These are phyloP conservation scores for Tolmerus cingulatus DNA, from an alignment of 2,888 invertebrate species.

Conservation along the genomic window DNA sequence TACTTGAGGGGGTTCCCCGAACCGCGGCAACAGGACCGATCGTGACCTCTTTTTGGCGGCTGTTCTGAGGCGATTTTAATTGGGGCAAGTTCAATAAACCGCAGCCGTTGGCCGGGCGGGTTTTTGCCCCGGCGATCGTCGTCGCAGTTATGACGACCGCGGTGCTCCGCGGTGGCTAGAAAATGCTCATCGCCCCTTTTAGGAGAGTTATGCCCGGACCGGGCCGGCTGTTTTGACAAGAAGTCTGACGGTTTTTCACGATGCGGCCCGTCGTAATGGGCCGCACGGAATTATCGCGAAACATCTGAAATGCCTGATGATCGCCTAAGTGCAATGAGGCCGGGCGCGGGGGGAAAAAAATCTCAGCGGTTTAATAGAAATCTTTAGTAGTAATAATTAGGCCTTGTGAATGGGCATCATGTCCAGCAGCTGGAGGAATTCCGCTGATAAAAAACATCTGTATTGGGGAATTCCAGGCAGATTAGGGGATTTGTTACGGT, in stretches of 20 bases:
- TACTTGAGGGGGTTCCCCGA: not conserved
- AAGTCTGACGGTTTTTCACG: not conserved
- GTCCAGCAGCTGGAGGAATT: not conserved
- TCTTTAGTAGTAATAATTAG: not conserved
- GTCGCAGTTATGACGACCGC: not conserved
- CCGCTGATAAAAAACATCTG: not conserved
- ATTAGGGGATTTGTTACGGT: constrained; percentile 5
- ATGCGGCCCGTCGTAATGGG: not conserved
- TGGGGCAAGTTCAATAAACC: constrained; percentile 23
- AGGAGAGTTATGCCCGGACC: not conserved
- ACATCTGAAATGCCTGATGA: not conserved
- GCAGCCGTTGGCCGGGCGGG: not conserved
- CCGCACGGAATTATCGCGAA: not conserved
- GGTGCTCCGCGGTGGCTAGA: not conserved
- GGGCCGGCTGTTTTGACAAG: constrained; percentile 4
- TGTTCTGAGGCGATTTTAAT: constrained; percentile 17
- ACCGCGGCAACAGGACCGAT: not conserved
- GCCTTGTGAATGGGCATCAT: not conserved
- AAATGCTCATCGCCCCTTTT: not conserved
- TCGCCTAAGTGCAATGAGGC: not conserved
- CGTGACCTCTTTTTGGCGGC: constrained; percentile 31
- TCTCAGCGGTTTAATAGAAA: not conserved
- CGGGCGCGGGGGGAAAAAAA: not conserved
- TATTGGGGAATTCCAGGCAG: not conserved
- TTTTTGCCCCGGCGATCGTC: not conserved